These are phyloP conservation scores for Diplodus puntazzo DNA, from an alignment of 2,797 vertebrate genomes.

Conservation along the genomic window DNA sequence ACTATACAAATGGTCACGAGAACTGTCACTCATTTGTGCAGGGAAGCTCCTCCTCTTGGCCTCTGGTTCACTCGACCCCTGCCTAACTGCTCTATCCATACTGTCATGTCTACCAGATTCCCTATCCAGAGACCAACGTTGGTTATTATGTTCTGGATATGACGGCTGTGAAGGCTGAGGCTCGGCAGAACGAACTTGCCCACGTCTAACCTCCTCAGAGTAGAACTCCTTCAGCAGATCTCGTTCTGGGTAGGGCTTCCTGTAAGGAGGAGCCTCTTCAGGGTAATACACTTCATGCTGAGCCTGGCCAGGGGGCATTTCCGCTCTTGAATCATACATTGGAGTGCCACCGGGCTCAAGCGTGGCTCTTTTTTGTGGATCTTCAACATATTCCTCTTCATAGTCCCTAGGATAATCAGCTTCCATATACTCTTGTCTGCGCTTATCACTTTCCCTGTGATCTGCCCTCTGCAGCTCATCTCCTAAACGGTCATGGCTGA, in stretches of 20 bases:
- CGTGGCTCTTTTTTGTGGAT: conserved; percentile 26
- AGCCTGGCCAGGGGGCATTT: conserved; percentile 21
- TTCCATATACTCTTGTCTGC: conserved; percentile 31
- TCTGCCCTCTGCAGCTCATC: conserved; percentile 9
- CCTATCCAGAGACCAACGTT: conserved; percentile 49
- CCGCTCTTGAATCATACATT: conserved; percentile 29
- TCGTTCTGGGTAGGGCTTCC: conserved; percentile 53
- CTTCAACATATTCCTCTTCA: conserved; percentile 38
- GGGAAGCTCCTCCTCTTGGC: conserved; percentile 43
- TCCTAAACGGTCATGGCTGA: conserved; percentile 2
- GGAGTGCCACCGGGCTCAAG: conserved; percentile 1
- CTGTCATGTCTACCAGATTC: conserved; percentile 38
- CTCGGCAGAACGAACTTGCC: conserved; percentile 20
- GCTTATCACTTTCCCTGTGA: conserved; percentile 30
- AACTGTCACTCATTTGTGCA: neutral
- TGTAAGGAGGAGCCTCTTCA: conserved; percentile 35
- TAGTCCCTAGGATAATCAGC: conserved; percentile 28
- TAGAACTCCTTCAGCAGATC: conserved; percentile 65
- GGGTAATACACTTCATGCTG: conserved; percentile 31
- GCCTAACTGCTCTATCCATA: conserved; percentile 36
- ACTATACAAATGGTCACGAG: conserved; percentile 34
- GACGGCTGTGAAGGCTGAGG: neutral
- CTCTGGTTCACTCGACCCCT: conserved; percentile 44
- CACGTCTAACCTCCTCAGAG: conserved; percentile 55
- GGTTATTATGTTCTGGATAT: conserved; percentile 20